Evolutionary conservation across 2,113 vertebrate genomes (phyloP), one percentile per base, ranked within the genome.

Genomic region (Bostrychus sinensis): DNA sequence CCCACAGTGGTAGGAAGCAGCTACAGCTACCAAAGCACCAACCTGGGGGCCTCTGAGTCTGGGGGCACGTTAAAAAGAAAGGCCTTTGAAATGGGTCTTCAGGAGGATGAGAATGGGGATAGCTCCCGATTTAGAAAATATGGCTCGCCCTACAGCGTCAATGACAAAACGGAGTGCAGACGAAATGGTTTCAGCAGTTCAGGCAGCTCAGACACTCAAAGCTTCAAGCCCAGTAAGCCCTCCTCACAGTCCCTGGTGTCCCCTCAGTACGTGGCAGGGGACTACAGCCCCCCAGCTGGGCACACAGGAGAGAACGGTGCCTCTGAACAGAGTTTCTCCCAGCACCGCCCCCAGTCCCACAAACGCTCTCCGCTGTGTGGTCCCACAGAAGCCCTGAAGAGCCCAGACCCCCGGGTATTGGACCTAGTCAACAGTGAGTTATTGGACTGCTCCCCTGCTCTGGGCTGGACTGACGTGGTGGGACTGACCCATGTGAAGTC

Each of bases 391-490:
- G 84, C 86, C 0, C 86, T 93, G 73, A 96, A 96, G 75, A 92
- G 90, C 1, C 76, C 90, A 1, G 96, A 96, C 58, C 91, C 93
- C 0, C 74, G 88, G 22, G n/a, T 95, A 22, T 64, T 96, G 90
- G 95, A 98, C 85, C 85, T 95, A 72, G 90, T 95, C 46, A 94
- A 91, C 63, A 92, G 88, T 80, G 94, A 97, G 78, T 74, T 98
- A 54, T 84, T 95, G 81, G 96, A 98, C 85, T 91, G 94, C 57
- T 93, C 91, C 13, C 94, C 95, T 0, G 92, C 95, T 0, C 91
- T 95, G 70, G 92, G 94, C 75, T 98, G 97, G 97, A 90, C 92
- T 0, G 97, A 98, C 75, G 88, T 99, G 25, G 93, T 91, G 0
- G 96, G 97, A 34, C 95, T 96, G 68, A 91, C 76, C 32, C 87